A percentile compares a stretch with the other conserved stretches of the same genome.
Evolutionary conservation across 1,140 invertebrate genomes (phyloP).

Genomic region (Euwallacea similis): DNA sequence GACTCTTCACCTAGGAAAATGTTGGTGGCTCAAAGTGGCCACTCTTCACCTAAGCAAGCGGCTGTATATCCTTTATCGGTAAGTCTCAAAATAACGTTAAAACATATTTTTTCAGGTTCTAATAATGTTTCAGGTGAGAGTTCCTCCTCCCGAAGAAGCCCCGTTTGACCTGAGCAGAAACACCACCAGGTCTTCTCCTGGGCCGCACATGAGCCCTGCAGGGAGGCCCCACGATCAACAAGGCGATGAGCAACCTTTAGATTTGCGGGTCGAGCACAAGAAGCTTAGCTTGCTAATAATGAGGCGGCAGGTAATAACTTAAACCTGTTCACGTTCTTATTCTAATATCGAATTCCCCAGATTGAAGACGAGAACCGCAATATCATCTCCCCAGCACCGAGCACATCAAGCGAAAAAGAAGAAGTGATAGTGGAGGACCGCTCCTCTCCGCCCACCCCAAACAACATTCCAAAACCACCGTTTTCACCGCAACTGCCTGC

Average conservation of each 20-base stretch:
- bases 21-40: constrained; percentile 58
- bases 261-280: constrained; percentile 80
- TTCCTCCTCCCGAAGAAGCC: constrained; percentile 54
- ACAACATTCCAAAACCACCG: constrained; percentile 42
- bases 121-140: constrained; percentile 51
- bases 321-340: not conserved
- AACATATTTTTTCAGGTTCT: not conserved
- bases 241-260: constrained; percentile 74
- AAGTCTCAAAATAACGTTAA: not conserved
- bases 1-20: constrained; percentile 77
- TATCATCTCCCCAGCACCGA: constrained; percentile 63
- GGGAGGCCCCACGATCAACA: constrained; percentile 54
- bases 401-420: constrained; percentile 51
- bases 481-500: constrained; percentile 49
- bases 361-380: constrained; percentile 76
- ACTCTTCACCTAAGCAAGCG: constrained; percentile 71
- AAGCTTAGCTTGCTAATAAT: constrained; percentile 57
- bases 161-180: constrained; percentile 64
- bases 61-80: constrained; percentile 67
- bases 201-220: constrained; percentile 60
- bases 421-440: constrained; percentile 47
- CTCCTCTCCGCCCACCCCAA: constrained; percentile 38
- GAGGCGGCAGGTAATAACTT: constrained; percentile 42
- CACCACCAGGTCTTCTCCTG: constrained; percentile 49
- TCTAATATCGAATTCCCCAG: constrained; percentile 1